phyloP scores from a whole-genome alignment of 2,797 vertebrate species.

The Gambelia wislizenii region DNA sequence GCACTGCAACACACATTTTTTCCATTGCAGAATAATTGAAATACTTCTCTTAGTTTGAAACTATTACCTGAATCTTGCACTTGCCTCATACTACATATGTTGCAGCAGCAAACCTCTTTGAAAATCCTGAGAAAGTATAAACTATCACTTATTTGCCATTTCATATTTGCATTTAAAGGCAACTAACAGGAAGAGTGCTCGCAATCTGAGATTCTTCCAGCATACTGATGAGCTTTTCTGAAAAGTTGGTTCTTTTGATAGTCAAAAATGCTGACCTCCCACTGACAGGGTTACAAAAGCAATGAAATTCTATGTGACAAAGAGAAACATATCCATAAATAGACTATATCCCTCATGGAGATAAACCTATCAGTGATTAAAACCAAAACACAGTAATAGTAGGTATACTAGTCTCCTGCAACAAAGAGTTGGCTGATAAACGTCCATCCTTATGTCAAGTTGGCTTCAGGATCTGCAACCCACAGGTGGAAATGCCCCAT shows the following conservation, averaged over 20 bases:
- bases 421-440: not conserved
- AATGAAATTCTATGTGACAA: constrained; percentile 10
- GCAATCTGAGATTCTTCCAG: constrained; percentile 14
- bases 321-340: constrained; percentile 6
- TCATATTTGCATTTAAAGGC: constrained; percentile 50
- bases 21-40: not conserved
- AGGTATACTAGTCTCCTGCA: not conserved
- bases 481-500: not conserved
- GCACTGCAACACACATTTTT: not conserved
- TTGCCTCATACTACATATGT: not conserved
- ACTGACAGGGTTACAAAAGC: constrained; percentile 27
- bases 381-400: not conserved
- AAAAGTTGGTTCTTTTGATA: constrained; percentile 36
- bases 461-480: not conserved
- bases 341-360: not conserved
- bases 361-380: constrained; percentile 32
- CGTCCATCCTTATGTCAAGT: not conserved
- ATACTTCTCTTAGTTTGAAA: not conserved
- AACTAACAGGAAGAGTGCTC: not conserved
- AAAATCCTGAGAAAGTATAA: constrained; percentile 34
- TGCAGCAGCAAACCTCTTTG: constrained; percentile 34
- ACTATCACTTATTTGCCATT: constrained; percentile 40
- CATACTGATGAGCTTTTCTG: constrained; percentile 39
- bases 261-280: constrained; percentile 17
- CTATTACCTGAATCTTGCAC: not conserved